Evolutionary conservation across 2,113 vertebrate species (phyloP), one percentile per base, ranked within the genome.

Genomic region (Corythornis vintsioides): DNA sequence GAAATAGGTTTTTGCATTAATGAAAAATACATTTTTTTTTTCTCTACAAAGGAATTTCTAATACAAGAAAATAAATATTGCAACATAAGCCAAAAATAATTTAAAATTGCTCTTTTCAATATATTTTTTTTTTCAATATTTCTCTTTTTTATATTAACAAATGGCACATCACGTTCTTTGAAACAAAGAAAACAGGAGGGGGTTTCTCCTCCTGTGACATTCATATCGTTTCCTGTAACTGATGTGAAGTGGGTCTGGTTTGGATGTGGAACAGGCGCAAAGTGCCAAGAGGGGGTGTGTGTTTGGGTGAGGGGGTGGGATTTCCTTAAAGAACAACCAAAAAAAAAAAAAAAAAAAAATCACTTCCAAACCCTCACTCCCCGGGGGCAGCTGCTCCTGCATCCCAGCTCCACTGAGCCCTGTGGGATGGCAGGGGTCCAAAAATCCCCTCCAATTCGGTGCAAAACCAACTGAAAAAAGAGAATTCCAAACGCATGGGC

Each of bases 21-120:
- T 99, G 98, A 99, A 99, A 99, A 99, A 99, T 99, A 99, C 98
- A 99, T 98, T 98, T 98, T 98, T 98, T 69, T 65, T 33, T 66
- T 98, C 98, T 98, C 99, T 99, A 99, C 99, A 99, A 99, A 99
- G 98, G 98, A 99, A 98, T 99, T 98, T 99, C 98, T 99, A 99
- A 99, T 99, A 99, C 99, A 99, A 99, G 98, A 99, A 99, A 99
- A 99, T 99, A 99, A 99, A 99, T 99, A 99, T 99, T 98, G 99
- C 98, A 99, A 99, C 99, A 99, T 98, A 99, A 99, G 98, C 98
- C 98, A 98, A 99, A 99, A 99, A 99, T 99, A 99, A 99, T 99
- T 99, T 99, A 98, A 99, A 99, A 99, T 99, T 98, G 98, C 98
- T 99, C 98, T 99, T 99, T 98, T 98, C 98, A 98, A 99, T 99